phyloP scores from a whole-genome alignment of 2,113 vertebrate genomes.

The Desmodus rotundus region DNA sequence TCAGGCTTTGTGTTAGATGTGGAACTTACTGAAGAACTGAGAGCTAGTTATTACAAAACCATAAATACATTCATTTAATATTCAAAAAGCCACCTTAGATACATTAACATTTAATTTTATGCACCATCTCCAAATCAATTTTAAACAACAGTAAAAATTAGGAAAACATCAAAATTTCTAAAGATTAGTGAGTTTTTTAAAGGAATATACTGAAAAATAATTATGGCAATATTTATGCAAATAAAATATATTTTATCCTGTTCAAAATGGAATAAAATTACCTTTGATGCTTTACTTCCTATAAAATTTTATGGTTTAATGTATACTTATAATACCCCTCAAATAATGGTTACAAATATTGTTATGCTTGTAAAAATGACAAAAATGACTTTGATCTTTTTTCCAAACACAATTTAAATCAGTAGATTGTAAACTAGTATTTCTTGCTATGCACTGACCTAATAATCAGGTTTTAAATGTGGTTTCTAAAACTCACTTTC shows the following conservation, averaged over 20 bases:
- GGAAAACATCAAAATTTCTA: neutral
- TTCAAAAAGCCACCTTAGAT: neutral
- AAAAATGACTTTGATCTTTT: neutral
- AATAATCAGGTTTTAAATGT: neutral
- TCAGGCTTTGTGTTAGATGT: neutral
- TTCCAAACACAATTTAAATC: neutral
- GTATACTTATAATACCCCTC: neutral
- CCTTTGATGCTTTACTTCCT: neutral
- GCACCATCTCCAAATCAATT: neutral
- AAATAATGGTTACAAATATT: neutral
- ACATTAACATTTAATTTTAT: neutral
- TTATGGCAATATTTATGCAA: neutral
- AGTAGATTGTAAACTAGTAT: neutral
- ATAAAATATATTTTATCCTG: neutral
- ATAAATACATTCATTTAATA: neutral
- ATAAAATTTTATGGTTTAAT: neutral
- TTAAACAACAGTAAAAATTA: neutral
- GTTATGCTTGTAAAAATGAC: neutral
- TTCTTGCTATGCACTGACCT: neutral
- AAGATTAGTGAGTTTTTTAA: neutral
- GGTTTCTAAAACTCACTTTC: neutral
- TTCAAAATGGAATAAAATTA: neutral
- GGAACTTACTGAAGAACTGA: neutral
- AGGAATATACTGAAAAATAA: neutral
- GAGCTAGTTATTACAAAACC: neutral